Evolutionary conservation across 1,140 invertebrate species (phyloP).

Genomic region (Oncopodura yosiiana): DNA sequence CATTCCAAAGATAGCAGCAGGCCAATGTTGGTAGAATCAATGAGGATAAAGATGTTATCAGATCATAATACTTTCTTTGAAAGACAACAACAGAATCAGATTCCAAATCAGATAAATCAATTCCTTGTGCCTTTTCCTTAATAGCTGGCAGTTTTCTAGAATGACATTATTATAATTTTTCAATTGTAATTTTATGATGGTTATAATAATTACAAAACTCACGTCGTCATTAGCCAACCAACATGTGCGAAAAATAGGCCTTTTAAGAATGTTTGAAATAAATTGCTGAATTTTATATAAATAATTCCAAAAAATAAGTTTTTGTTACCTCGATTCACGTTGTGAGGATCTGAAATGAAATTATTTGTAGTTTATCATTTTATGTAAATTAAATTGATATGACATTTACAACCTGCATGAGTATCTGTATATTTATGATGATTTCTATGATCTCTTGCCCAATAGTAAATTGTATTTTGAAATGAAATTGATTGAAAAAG

Average conservation of each 20-base stretch:
- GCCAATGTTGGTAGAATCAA: conserved; percentile 49
- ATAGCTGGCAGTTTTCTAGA: conserved; percentile 55
- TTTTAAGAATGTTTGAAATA: too few relatives aligned
- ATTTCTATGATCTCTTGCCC: conserved; percentile 87
- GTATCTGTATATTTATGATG: conserved; percentile 96
- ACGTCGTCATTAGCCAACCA: conserved; percentile 52
- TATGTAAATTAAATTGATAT: too few relatives aligned
- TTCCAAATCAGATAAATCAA: conserved; percentile 48
- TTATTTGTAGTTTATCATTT: too few relatives aligned
- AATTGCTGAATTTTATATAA: too few relatives aligned
- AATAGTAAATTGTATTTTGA: conserved; percentile 84
- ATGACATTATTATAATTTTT: too few relatives aligned
- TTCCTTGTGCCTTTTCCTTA: conserved; percentile 45
- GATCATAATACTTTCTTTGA: conserved; percentile 41
- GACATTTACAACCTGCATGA: conserved; percentile 43
- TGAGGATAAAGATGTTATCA: conserved; percentile 11
- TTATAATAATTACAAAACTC: too few relatives aligned
- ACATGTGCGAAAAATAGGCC: conserved; percentile 58
- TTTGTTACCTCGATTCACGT: conserved; percentile 50
- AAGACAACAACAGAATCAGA: conserved; percentile 48
- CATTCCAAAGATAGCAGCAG: conserved; percentile 47
- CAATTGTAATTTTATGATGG: too few relatives aligned
- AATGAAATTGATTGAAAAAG: conserved; percentile 67
- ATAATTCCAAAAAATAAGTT: too few relatives aligned
- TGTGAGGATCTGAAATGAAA: conserved; percentile 55